These are phyloP conservation scores for Cartodere bifasciata DNA, from an alignment of 2,888 invertebrate genomes.

Conservation along the genomic window DNA sequence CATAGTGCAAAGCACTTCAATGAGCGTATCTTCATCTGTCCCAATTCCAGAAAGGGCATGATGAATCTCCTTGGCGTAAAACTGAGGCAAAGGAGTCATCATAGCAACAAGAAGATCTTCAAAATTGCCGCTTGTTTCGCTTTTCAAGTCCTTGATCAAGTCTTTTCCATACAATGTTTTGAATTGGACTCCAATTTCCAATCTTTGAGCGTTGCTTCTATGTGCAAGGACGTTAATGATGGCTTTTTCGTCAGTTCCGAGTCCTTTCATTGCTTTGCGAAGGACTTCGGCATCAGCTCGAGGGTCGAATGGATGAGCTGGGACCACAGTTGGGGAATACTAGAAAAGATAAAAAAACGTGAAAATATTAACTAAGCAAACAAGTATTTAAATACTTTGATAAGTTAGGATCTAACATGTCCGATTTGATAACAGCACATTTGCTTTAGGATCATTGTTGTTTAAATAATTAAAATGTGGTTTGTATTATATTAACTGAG, in stretches of 20 bases:
- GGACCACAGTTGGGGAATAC: constrained; percentile 64
- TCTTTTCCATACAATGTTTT: constrained; percentile 83
- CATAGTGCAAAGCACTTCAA: constrained; percentile 80
- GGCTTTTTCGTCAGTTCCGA: constrained; percentile 82
- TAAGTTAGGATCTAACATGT: too few species aligned
- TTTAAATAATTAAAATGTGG: too few species aligned
- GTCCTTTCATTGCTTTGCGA: constrained; percentile 86
- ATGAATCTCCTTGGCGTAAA: constrained; percentile 70
- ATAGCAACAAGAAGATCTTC: constrained; percentile 71
- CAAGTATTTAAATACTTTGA: neutral
- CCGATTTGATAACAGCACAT: too few species aligned
- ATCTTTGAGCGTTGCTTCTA: constrained; percentile 74
- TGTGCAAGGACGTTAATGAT: constrained; percentile 74
- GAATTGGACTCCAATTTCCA: constrained; percentile 68
- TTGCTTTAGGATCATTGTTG: too few species aligned
- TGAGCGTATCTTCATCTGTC: constrained; percentile 73
- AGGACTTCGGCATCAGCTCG: constrained; percentile 67
- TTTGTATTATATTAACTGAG: too few species aligned
- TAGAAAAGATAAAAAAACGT: constrained; percentile 29
- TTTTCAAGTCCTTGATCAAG: constrained; percentile 70
- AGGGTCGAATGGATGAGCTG: constrained; percentile 66
- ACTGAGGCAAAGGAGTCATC: constrained; percentile 75
- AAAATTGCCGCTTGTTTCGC: constrained; percentile 81
- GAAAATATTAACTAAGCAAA: constrained; percentile 3
- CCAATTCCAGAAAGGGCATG: constrained; percentile 75